Evolutionary conservation across 2,888 invertebrate species (phyloP).

Genomic region (Lissonota sp.): DNA sequence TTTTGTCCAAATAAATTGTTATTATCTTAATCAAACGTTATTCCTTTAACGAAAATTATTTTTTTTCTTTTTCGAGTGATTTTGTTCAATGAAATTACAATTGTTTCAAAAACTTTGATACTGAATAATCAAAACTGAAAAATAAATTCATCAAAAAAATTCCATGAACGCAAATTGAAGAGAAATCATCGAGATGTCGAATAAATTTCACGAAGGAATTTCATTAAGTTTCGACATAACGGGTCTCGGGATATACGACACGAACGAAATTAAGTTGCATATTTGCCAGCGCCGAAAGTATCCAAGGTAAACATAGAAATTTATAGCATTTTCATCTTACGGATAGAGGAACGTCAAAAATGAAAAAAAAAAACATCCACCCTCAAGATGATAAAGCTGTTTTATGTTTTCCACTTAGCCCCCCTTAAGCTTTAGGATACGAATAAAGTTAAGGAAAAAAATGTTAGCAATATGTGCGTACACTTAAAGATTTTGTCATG

Average conservation of each 20-base stretch:
- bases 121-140: too few species aligned
- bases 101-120: background rate
- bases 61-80: background rate
- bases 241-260: slow-evolving; percentile 18
- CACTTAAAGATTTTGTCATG: slow-evolving; percentile 2
- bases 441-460: background rate
- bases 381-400: background rate
- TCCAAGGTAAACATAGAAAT: slow-evolving; percentile 16
- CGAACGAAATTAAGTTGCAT: slow-evolving; percentile 27
- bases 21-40: too few species aligned
- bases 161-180: background rate
- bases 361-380: background rate
- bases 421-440: too few species aligned
- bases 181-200: slow-evolving; percentile 1
- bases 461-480: background rate
- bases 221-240: slow-evolving; percentile 36
- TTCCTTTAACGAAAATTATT: too few species aligned
- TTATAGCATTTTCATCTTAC: slow-evolving; percentile 1
- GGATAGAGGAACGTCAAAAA: background rate
- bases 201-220: slow-evolving; percentile 26
- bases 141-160: background rate
- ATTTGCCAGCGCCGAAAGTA: slow-evolving; percentile 7
- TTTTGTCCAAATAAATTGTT: too few species aligned
- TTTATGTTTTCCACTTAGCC: background rate
- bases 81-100: background rate